A percentile compares a stretch with the other conserved stretches of the same genome.
phyloP scores from a whole-genome alignment of 2,888 invertebrate species.

The Brachypalpus laphriformis region DNA sequence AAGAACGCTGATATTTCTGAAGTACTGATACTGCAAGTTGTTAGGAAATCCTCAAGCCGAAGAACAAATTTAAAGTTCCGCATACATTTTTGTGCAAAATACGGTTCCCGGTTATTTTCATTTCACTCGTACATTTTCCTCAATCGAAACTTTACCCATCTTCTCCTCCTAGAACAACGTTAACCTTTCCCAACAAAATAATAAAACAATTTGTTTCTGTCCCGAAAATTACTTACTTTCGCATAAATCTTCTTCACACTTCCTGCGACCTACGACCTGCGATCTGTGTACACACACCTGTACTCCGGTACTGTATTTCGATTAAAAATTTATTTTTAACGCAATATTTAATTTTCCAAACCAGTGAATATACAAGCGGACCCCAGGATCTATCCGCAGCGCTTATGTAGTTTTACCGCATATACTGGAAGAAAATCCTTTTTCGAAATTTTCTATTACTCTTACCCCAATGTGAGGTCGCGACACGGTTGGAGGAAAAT shows the following conservation, averaged over 20 bases:
- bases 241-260: conserved; percentile 70
- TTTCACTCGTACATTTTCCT: neutral
- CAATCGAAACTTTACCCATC: neutral
- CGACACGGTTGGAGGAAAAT: too few relatives aligned
- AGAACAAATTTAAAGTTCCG: too few relatives aligned
- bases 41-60: too few relatives aligned
- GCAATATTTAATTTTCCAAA: conserved; percentile 74
- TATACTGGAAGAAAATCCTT: conserved; percentile 55
- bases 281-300: neutral
- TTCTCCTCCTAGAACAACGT: neutral
- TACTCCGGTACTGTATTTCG: conserved; percentile 63
- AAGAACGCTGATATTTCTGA: too few relatives aligned
- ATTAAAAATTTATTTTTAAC: conserved; percentile 74
- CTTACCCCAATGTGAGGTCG: conserved; percentile 9
- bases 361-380: conserved; percentile 66
- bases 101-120: too few relatives aligned
- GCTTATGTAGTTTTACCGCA: conserved; percentile 55
- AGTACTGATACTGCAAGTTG: too few relatives aligned
- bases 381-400: conserved; percentile 51
- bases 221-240: conserved; percentile 48
- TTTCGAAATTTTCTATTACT: conserved; percentile 26
- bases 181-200: conserved; percentile 21
- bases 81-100: too few relatives aligned
- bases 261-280: conserved; percentile 25
- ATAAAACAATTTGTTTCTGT: conserved; percentile 57